A percentile compares a stretch with the other conserved stretches of the same genome.
phyloP scores from a whole-genome alignment of 2,888 invertebrate species.

The Amblyjoppa fuscipennis region DNA sequence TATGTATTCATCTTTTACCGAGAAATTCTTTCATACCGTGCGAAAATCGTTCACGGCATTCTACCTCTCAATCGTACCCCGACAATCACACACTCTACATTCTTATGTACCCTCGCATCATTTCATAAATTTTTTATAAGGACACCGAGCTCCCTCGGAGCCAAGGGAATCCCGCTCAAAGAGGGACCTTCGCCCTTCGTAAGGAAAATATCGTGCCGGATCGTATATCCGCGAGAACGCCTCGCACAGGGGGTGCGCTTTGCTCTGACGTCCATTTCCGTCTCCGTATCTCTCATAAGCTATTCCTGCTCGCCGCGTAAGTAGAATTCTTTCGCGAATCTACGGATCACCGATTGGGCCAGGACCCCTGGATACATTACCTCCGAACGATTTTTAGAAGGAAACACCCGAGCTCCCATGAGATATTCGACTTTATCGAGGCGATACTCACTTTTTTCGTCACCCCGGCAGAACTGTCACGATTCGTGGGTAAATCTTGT shows the following conservation, averaged over 20 bases:
- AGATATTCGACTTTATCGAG: constrained; percentile 16
- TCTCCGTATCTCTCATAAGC: constrained; percentile 46
- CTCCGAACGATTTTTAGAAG: background rate
- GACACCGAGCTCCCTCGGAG: constrained; percentile 29
- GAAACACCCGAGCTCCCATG: background rate
- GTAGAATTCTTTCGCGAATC: constrained; percentile 55
- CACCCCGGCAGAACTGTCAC: background rate
- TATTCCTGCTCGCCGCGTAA: constrained; percentile 53
- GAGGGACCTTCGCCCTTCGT: constrained; percentile 41
- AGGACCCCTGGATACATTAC: background rate
- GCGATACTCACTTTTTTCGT: background rate
- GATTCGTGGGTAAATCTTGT: background rate
- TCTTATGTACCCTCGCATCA: constrained; percentile 57
- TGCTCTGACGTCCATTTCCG: constrained; percentile 20
- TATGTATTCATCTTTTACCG: constrained; percentile 36
- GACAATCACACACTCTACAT: constrained; percentile 64
- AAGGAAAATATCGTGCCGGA: constrained; percentile 56
- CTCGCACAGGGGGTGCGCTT: background rate
- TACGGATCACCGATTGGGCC: constrained; percentile 21
- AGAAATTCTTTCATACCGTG: constrained; percentile 48
- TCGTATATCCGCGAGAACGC: constrained; percentile 32
- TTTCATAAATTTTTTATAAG: constrained; percentile 67
- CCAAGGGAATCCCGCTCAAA: constrained; percentile 23
- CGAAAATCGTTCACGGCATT: constrained; percentile 64
- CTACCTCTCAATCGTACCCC: constrained; percentile 57